Conservation (phyloP, 2,888 invertebrate species). For the Drosophila affinis region DNA sequence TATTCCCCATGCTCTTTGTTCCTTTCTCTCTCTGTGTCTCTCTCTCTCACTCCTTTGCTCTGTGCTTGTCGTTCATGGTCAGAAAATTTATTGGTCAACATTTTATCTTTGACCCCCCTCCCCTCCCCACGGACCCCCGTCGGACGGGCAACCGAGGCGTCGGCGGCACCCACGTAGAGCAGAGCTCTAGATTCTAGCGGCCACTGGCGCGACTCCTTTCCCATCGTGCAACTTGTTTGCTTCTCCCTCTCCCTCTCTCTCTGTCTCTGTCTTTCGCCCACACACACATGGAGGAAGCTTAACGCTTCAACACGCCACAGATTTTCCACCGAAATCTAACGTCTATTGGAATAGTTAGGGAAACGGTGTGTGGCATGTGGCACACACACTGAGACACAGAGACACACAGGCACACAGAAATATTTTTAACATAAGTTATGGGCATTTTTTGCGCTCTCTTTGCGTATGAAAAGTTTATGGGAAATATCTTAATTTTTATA, state of each 20-base stretch:
- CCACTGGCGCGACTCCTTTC: constrained; percentile 21
- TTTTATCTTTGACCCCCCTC: constrained; percentile 55
- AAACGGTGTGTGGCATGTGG: constrained; percentile 18
- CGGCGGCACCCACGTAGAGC: constrained; percentile 36
- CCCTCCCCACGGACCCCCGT: constrained; percentile 57
- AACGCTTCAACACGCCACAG: constrained; percentile 68
- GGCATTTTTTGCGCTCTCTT: constrained; percentile 38
- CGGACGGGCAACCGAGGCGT: constrained; percentile 12
- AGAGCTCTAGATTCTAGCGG: neutral
- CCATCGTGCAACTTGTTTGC: constrained; percentile 64
- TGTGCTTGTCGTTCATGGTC: constrained; percentile 68
- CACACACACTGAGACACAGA: constrained; percentile 1
- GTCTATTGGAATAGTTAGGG: constrained; percentile 21
- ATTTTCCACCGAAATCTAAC: constrained; percentile 28
- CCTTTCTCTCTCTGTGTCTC: constrained; percentile 32
- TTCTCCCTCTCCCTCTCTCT: constrained; percentile 20
- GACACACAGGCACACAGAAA: constrained; percentile 24
- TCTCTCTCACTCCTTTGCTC: constrained; percentile 21
- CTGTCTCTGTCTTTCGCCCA: constrained; percentile 39
- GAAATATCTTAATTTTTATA: constrained; percentile 74
- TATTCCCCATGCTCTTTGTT: constrained; percentile 45
- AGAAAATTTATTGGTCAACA: constrained; percentile 75
- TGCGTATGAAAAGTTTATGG: constrained; percentile 19
- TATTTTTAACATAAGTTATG: constrained; percentile 62
- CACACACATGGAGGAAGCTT: constrained; percentile 67